Conservation (phyloP, 2,113 vertebrate genomes). For the Pithys albifrons region DNA sequence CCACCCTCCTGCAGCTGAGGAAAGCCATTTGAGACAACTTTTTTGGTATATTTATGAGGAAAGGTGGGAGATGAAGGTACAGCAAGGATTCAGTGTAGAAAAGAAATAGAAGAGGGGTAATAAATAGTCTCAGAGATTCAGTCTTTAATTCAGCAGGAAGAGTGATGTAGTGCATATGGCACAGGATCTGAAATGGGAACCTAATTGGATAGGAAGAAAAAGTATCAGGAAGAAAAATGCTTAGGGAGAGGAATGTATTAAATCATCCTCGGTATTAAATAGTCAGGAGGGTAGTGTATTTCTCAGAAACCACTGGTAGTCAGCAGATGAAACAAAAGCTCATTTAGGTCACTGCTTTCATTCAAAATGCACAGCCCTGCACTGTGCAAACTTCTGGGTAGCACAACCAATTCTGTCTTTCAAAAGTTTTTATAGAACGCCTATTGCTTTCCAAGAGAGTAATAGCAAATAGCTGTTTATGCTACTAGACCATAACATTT, state of each 20-base stretch:
- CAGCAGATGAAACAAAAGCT: not conserved
- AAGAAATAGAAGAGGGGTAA: not conserved
- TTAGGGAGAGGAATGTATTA: not conserved
- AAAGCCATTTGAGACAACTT: not conserved
- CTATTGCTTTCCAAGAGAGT: not conserved
- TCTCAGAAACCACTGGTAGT: not conserved
- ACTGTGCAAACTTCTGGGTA: not conserved
- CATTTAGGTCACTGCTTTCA: not conserved
- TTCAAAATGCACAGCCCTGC: not conserved
- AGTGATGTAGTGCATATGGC: not conserved
- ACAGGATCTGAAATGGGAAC: not conserved
- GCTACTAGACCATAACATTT: not conserved
- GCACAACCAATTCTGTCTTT: not conserved
- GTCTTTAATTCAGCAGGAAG: not conserved
- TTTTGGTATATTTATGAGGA: not conserved
- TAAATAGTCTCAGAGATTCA: not conserved
- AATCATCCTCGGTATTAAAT: not conserved
- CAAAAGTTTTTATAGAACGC: not conserved
- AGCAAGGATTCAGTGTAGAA: not conserved
- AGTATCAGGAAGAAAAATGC: not conserved
- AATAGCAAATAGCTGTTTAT: not conserved
- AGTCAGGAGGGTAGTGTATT: not conserved
- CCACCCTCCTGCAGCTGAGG: not conserved
- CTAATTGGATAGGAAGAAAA: not conserved
- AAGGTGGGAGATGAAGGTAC: not conserved